Evolutionary conservation across 2,888 invertebrate species (phyloP), one percentile per base, ranked within the genome.

Genomic region (Unio pictorum): DNA sequence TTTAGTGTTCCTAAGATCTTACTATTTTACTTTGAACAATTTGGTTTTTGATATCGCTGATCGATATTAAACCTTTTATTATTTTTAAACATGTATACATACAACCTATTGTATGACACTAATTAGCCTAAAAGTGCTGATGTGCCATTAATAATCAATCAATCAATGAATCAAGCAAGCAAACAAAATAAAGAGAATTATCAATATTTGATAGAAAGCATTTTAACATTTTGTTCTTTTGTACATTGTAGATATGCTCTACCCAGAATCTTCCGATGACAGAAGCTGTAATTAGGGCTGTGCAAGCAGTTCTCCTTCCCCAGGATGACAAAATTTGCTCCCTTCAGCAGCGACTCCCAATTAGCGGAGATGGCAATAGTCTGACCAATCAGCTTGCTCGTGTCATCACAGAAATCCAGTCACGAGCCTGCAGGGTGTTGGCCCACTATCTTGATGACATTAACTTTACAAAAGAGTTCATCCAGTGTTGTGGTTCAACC

Each of bases 361-460:
- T 85, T 28, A 80, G 75, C 20, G 87, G 85, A 45, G 89, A 89
- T 72, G 89, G 86, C 4, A 86, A 83, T 76, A 81, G 80, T 55
- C 76, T 87, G 66, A 77, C 82, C 64, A 88, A 89, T 80, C 88
- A 88, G 74, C 85, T 88, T 26, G 88, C 88, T 69, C 81, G 90
- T 7, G 86, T 90, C 2, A 80, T 90, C n/a, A 88, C 88, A 1
- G 90, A 90, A 81, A 86, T 90, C 56, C 78, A 88, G 71, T 88
- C 90, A 6, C 74, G 89, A 28, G 88, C 89, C 0, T 87, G 87
- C 72, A 84, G 86, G 79, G 88, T 90, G 54, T 76, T 90, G 30
- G 83, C 89, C 6, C 78, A 80, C 55, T 87, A 87, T 74, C 75
- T 89, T 64, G 81, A 85, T 59, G 87, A 89, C 60, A 77, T 86